Percentiles rank a stretch among this genome's conserved stretches.
Conservation (phyloP, 2,113 vertebrate genomes). For the Uropsilus gracilis region DNA sequence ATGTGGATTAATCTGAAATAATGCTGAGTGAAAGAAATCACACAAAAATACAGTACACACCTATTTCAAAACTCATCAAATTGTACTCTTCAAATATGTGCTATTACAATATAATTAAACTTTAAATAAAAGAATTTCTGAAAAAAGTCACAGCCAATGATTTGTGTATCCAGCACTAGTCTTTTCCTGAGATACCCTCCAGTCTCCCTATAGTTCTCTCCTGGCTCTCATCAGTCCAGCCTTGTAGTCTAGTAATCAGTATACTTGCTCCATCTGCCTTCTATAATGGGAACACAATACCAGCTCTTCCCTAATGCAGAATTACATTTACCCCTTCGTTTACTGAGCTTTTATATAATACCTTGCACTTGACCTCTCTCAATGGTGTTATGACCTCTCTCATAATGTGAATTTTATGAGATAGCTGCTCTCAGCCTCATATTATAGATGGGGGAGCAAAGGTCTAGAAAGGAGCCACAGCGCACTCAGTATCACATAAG, state of each 20-base stretch:
- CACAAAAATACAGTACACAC: background rate
- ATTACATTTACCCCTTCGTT: background rate
- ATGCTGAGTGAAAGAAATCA: constrained; percentile 11
- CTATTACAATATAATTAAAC: constrained; percentile 17
- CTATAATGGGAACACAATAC: background rate
- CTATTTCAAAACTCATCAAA: background rate
- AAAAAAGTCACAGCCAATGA: background rate
- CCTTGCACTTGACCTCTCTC: background rate
- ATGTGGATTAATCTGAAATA: constrained; percentile 36
- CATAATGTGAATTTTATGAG: background rate
- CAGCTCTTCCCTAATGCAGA: background rate
- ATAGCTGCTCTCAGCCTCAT: background rate
- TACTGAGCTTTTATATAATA: background rate
- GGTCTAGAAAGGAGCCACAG: background rate
- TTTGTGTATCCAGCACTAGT: background rate
- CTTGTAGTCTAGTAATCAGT: background rate
- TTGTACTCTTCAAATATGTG: background rate
- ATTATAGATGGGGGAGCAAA: background rate
- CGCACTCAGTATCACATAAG: constrained; percentile 2
- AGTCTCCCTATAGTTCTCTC: background rate
- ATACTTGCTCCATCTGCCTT: background rate
- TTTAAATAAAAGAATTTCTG: background rate
- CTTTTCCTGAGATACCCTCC: background rate
- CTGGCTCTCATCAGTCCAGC: background rate
- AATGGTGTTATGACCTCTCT: no score